Evolutionary conservation across 2,888 invertebrate species (phyloP).

Genomic region (Sphaerophoria taeniata): DNA sequence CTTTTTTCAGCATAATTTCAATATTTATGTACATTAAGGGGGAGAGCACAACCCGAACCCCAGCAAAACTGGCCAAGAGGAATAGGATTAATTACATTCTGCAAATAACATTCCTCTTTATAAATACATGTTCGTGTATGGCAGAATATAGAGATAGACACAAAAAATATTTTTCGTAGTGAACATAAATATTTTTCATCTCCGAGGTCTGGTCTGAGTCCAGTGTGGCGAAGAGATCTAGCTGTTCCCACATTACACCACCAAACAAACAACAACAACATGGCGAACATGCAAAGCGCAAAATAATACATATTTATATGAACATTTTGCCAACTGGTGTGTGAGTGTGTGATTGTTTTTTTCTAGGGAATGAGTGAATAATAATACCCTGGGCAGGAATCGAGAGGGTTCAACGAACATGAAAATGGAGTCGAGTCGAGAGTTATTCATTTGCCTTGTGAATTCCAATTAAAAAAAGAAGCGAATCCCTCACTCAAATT

Average conservation of each 20-base stretch:
- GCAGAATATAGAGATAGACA: neutral
- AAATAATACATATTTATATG: neutral
- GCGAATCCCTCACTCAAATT: conserved; percentile 35
- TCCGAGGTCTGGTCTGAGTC: conserved; percentile 1
- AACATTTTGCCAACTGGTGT: neutral
- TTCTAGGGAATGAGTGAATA: conserved; percentile 13
- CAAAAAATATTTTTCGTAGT: neutral
- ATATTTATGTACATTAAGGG: neutral
- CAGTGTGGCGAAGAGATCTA: neutral
- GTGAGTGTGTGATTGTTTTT: neutral
- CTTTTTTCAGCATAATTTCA: neutral
- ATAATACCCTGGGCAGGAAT: conserved; percentile 27
- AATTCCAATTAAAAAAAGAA: conserved; percentile 45
- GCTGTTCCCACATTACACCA: conserved; percentile 24
- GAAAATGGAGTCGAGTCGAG: conserved; percentile 23
- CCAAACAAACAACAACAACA: conserved; percentile 1
- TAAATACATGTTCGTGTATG: neutral
- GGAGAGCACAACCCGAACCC: neutral
- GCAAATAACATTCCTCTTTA: conserved; percentile 39
- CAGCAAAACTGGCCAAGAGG: conserved; percentile 12
- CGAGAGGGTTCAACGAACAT: conserved; percentile 37
- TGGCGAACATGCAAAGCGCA: conserved; percentile 4
- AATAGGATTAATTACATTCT: conserved; percentile 38
- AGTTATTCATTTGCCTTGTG: conserved; percentile 43
- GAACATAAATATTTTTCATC: conserved; percentile 7